phyloP scores from a whole-genome alignment of 2,888 invertebrate species.

The Drosophila stalkeri region DNA sequence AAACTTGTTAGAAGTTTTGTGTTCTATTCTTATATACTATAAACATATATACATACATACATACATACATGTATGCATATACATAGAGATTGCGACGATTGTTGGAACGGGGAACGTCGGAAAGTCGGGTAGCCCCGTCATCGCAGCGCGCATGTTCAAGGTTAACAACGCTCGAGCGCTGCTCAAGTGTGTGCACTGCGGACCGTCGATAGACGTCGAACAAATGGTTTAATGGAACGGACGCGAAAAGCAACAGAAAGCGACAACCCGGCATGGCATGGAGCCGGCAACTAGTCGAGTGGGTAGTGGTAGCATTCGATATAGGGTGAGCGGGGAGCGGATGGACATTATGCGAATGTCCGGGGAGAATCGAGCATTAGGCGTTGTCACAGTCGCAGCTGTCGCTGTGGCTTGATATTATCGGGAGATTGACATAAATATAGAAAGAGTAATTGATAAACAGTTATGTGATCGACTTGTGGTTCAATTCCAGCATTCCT shows the following conservation, averaged over 20 bases:
- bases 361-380: conserved; percentile 2
- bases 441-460: background rate
- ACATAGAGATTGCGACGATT: background rate
- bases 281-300: conserved; percentile 26
- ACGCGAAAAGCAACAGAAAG: conserved; percentile 2
- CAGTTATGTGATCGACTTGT: background rate
- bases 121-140: conserved; percentile 42
- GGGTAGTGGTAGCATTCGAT: conserved; percentile 15
- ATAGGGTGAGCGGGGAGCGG: conserved; percentile 10
- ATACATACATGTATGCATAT: background rate
- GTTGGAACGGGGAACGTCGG: conserved; percentile 22
- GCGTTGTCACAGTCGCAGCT: conserved; percentile 27
- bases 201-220: conserved; percentile 23
- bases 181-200: conserved; percentile 48
- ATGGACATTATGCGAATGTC: background rate
- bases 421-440: conserved; percentile 1
- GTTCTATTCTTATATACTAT: conserved; percentile 52
- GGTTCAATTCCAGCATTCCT: conserved; percentile 5
- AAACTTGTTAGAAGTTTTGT: conserved; percentile 64
- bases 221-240: conserved; percentile 24
- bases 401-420: background rate
- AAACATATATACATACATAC: background rate
- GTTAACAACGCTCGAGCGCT: conserved; percentile 58
- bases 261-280: conserved; percentile 15
- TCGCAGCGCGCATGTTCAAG: conserved; percentile 52